Base-by-base conservation (phyloP, 1,140 invertebrate species). In the Condylostylus longicornis region DNA sequence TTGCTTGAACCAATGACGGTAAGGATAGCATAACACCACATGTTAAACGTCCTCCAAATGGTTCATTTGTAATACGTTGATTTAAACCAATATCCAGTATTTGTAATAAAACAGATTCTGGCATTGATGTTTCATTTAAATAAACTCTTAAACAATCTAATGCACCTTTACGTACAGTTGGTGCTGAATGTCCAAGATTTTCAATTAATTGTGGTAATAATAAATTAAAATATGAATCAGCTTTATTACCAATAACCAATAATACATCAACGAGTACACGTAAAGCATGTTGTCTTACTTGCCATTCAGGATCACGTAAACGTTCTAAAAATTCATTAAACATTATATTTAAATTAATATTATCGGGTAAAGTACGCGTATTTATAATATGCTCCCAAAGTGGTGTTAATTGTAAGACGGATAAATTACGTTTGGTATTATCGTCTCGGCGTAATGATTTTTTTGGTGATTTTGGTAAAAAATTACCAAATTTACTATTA, bases 231-330 rank as follows among this genome's bases (percentile, higher is more conserved):
- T 69, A 54, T 35, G 68, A 65, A 36, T 81, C 76, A 5, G 82
- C 64, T 19, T 67, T 63, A 30, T 72, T 64, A 10, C 68, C 66
- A 37, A 81, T 64, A 13, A 78, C 71, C 1, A 80, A 77, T 6
- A 84, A 58, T 15, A 83, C 63, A 54, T 84, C 80, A 8, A 73
- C 70, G 3, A 84, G 65, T 5, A 84, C 79, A 35, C 79, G 60
- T 2, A 83, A 57, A 14, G 79, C 79, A 51, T 85, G 79, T 30
- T 82, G 75, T 3, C 82, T 68, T 13, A 84, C 79, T 55, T 82
- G 77, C 74, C 79, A 79, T 58, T 84, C 81, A 1, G 79, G 78
- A 58, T 82, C 75, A 23, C 69, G 67, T n/a, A 84, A 63, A 23
- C 80, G 67, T 31, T 75, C 71, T 17, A 70, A 65, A 45, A 84